Evolutionary conservation across 1,140 invertebrate species (phyloP).

Genomic region (Phortica variegata): DNA sequence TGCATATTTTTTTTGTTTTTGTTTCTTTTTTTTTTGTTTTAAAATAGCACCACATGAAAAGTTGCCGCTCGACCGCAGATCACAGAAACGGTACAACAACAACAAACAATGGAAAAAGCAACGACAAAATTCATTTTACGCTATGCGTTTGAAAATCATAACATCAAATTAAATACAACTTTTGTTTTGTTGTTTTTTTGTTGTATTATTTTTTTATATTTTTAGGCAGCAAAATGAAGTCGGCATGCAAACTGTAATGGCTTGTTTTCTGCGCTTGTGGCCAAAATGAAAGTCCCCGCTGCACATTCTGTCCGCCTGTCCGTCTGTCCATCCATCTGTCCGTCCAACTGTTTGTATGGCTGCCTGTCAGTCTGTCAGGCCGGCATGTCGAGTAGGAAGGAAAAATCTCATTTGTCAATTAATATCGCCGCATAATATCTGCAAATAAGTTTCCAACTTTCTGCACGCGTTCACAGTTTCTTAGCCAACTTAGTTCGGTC

Average conservation of each 20-base stretch:
- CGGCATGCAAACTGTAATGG: background rate
- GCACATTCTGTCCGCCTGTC: too few relatives aligned
- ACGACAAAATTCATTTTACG: constrained; percentile 25
- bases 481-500: constrained; percentile 44
- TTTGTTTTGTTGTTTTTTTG: too few relatives aligned
- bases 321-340: background rate
- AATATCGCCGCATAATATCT: constrained; percentile 55
- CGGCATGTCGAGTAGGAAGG: constrained; percentile 50
- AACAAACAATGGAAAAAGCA: too few relatives aligned
- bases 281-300: constrained; percentile 55
- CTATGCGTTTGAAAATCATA: constrained; percentile 25
- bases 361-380: background rate
- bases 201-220: too few relatives aligned
- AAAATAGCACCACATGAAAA: too few relatives aligned
- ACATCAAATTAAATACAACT: constrained; percentile 2
- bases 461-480: constrained; percentile 30
- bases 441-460: constrained; percentile 43
- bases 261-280: constrained; percentile 42
- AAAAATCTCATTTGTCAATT: constrained; percentile 57
- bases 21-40: too few relatives aligned
- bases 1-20: too few relatives aligned
- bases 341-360: too few relatives aligned
- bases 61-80: constrained; percentile 23
- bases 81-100: too few relatives aligned
- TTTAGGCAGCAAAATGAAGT: too few relatives aligned